A percentile compares a stretch with the other conserved stretches of the same genome.
Conservation (phyloP, 2,113 vertebrate species). For the Solenodon paradoxus region DNA sequence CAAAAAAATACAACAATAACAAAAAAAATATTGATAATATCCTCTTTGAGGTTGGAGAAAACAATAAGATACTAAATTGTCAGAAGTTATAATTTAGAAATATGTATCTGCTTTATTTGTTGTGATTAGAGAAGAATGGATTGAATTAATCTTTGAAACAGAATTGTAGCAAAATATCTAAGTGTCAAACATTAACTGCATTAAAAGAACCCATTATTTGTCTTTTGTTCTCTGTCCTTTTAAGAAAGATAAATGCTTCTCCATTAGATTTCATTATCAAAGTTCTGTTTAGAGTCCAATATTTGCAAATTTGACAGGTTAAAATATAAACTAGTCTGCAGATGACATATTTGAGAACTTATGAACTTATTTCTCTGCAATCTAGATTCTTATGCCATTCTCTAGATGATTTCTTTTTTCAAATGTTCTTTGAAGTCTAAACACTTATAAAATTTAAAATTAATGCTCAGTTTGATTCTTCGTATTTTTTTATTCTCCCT, state of each 20-base stretch:
- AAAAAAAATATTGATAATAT: not conserved
- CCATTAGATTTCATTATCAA: conserved; percentile 48
- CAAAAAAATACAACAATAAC: not conserved
- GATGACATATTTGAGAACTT: conserved; percentile 32
- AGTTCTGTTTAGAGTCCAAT: conserved; percentile 50
- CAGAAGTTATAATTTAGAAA: conserved; percentile 49
- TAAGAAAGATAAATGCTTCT: conserved; percentile 46
- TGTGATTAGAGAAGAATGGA: conserved; percentile 45
- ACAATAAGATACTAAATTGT: not conserved
- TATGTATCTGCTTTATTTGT: conserved; percentile 51
- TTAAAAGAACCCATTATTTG: conserved; percentile 45
- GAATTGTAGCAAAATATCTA: conserved; percentile 47
- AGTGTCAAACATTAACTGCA: conserved; percentile 17
- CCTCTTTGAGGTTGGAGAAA: conserved; percentile 7
- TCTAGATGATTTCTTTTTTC: conserved; percentile 26
- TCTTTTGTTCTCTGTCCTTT: conserved; percentile 64
- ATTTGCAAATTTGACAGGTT: conserved; percentile 50
- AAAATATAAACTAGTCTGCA: conserved; percentile 62
- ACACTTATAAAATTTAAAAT: not conserved
- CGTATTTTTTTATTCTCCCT: conserved; percentile 9
- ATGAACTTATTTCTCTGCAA: conserved; percentile 38
- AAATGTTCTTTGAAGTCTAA: not conserved
- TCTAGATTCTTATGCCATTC: conserved; percentile 39
- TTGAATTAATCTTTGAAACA: conserved; percentile 59
- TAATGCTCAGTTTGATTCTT: conserved; percentile 32